Evolutionary conservation across 35 echinoderm and acorn worm species (phyloP).

Genomic region (Nesometra sesokonis): DNA sequence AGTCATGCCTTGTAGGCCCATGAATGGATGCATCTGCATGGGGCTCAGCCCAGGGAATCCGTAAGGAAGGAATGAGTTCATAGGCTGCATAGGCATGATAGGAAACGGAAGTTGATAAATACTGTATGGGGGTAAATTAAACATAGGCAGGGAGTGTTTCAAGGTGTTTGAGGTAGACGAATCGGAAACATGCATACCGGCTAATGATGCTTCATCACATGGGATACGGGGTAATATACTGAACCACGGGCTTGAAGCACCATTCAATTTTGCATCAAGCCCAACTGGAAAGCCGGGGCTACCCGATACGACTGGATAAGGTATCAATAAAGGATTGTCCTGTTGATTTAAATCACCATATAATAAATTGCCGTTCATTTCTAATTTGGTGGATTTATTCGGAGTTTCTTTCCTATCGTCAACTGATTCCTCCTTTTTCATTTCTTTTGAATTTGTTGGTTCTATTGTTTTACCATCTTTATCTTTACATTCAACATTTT

Average conservation of each 20-base stretch:
- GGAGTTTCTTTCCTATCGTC: neutral
- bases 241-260: slow-evolving; percentile 75
- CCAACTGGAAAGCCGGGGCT: neutral
- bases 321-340: neutral
- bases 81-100: slow-evolving; percentile 70
- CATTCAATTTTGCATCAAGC: slow-evolving; percentile 56
- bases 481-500: neutral
- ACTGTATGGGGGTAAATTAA: slow-evolving; percentile 65
- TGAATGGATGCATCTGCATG: slow-evolving; percentile 75
- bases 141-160: slow-evolving; percentile 27
- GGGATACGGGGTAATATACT: slow-evolving; percentile 87
- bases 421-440: neutral
- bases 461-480: neutral
- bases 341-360: neutral
- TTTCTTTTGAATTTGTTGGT: neutral
- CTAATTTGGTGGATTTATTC: neutral
- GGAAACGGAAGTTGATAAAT: slow-evolving; percentile 80
- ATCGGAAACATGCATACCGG: slow-evolving; percentile 2
- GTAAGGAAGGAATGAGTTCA: slow-evolving; percentile 74
- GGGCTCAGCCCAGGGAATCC: slow-evolving; percentile 55
- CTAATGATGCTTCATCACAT: slow-evolving; percentile 70
- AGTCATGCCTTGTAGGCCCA: slow-evolving; percentile 14
- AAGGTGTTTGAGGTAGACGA: slow-evolving; percentile 18
- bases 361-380: neutral
- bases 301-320: neutral